Evolutionary conservation across 2,797 vertebrate genomes (phyloP).

Genomic region (Gambelia wislizenii): DNA sequence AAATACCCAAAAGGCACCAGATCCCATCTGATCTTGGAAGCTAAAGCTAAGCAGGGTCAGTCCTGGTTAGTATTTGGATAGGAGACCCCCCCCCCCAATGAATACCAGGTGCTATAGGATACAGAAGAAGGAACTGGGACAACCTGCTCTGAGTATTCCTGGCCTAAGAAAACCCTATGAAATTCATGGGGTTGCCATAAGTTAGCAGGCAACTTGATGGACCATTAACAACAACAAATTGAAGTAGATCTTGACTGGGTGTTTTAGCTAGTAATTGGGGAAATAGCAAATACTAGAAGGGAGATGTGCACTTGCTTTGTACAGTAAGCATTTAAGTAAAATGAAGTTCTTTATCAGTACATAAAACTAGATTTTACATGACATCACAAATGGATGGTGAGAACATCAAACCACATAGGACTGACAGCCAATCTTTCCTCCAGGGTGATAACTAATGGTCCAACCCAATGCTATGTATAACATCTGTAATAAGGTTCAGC

Average conservation of each 20-base stretch:
- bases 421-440: background rate
- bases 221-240: too few species aligned
- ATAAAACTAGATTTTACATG: background rate
- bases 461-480: background rate
- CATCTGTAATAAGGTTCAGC: background rate
- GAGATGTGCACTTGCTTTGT: conserved; percentile 1
- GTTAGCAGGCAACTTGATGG: too few species aligned
- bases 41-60: too few species aligned
- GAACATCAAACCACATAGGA: background rate
- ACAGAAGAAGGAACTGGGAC: too few species aligned
- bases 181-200: too few species aligned
- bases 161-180: too few species aligned
- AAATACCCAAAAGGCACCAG: too few species aligned
- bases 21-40: too few species aligned
- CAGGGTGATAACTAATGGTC: background rate
- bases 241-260: background rate
- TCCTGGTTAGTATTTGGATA: too few species aligned
- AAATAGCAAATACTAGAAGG: background rate
- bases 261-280: background rate
- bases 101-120: too few species aligned
- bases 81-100: too few species aligned
- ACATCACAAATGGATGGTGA: background rate
- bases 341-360: background rate
- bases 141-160: too few species aligned
- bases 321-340: background rate